Percentiles rank a stretch among this genome's conserved stretches.
Conservation (phyloP, 2,888 invertebrate genomes). For the Tenthredo amoena region DNA sequence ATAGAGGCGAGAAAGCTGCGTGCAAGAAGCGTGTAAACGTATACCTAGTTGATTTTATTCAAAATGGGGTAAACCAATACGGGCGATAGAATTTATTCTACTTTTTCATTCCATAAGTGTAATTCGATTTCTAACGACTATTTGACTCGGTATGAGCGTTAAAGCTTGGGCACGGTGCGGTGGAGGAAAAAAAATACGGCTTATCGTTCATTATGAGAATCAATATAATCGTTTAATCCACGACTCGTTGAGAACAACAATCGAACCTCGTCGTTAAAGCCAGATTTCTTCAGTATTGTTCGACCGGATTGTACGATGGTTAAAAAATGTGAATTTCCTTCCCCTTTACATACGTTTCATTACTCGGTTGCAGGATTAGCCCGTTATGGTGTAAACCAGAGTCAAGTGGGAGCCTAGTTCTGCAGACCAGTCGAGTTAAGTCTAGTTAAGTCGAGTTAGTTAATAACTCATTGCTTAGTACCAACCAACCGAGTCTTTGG, state of each 20-base stretch:
- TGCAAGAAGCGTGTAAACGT: not conserved
- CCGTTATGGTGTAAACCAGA: constrained; percentile 19
- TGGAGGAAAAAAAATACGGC: not conserved
- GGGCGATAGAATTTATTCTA: not conserved
- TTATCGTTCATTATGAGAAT: not conserved
- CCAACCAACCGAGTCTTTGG: not conserved
- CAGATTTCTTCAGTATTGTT: not conserved
- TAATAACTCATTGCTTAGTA: constrained; percentile 20
- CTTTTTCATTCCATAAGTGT: not conserved
- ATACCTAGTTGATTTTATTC: not conserved
- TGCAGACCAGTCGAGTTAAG: constrained; percentile 39
- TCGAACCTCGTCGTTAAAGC: not conserved
- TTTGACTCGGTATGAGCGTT: not conserved
- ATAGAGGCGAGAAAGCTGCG: no score
- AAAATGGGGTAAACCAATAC: not conserved
- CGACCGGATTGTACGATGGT: not conserved
- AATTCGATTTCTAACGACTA: not conserved
- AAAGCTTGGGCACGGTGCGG: not conserved
- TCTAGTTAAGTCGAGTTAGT: constrained; percentile 48
- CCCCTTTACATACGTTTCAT: not conserved
- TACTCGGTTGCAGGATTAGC: not conserved
- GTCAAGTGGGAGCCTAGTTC: constrained; percentile 37
- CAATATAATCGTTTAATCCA: not conserved
- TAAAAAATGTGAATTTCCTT: not conserved
- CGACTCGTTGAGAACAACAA: not conserved